These are phyloP conservation scores for Podargus strigoides DNA, from an alignment of 2,797 vertebrate species.

Conservation along the genomic window DNA sequence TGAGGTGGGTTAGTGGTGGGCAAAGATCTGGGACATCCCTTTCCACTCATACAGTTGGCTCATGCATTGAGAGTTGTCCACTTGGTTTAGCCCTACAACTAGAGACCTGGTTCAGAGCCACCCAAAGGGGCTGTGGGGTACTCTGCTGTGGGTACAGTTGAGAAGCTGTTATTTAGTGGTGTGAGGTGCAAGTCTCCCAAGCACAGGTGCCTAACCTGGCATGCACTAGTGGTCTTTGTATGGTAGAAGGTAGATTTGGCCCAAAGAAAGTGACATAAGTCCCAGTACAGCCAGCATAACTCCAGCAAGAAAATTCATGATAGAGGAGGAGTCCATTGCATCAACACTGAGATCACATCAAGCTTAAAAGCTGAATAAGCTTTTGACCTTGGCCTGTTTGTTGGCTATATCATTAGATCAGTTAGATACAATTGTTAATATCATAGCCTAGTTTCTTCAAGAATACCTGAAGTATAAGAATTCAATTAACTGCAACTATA, in stretches of 20 bases:
- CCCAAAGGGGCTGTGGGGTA: background rate
- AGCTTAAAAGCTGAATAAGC: conserved; percentile 15
- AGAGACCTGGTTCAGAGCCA: background rate
- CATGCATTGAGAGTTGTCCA: background rate
- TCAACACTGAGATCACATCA: background rate
- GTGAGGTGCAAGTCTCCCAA: no score
- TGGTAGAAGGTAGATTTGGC: background rate
- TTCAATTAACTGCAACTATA: conserved; percentile 40
- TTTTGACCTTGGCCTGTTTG: conserved; percentile 35
- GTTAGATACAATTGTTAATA: conserved; percentile 44
- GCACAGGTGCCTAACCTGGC: background rate
- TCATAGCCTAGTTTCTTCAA: conserved; percentile 47
- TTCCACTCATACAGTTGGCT: background rate
- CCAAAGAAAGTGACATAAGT: background rate
- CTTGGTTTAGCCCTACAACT: background rate
- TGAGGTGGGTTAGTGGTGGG: accelerated
- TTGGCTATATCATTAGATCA: conserved; percentile 10
- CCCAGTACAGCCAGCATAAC: background rate
- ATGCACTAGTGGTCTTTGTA: background rate
- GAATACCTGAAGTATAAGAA: conserved; percentile 42
- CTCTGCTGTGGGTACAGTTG: accelerated
- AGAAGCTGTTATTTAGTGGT: background rate
- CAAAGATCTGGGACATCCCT: background rate
- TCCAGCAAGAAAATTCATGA: background rate
- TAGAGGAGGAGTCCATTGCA: background rate